These are phyloP conservation scores for Cygnus buccinator DNA, from an alignment of 2,113 vertebrate species.

Conservation along the genomic window DNA sequence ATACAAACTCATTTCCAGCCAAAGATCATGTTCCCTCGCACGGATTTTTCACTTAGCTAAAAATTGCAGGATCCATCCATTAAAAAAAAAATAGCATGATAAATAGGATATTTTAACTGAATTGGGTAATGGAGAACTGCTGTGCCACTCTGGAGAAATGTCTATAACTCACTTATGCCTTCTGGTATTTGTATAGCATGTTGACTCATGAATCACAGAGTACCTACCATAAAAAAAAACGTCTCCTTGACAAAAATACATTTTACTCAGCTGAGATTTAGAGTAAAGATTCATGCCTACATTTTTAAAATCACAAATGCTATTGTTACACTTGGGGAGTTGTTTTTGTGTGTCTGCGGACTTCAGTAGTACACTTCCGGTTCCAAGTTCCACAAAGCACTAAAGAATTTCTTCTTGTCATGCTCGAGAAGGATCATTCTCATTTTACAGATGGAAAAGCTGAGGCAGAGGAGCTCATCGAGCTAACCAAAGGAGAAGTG, in stretches of 20 bases:
- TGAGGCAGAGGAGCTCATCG: neutral
- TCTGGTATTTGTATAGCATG: conserved; percentile 66
- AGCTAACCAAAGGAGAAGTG: neutral
- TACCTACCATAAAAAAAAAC: conserved; percentile 54
- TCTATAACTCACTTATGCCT: conserved; percentile 68
- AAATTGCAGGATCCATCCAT: conserved; percentile 43
- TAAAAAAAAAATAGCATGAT: neutral
- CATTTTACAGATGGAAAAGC: neutral
- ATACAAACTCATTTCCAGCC: conserved; percentile 37
- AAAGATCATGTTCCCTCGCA: neutral
- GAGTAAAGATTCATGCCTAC: conserved; percentile 31
- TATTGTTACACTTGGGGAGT: neutral
- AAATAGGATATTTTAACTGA: conserved; percentile 66
- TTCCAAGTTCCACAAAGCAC: neutral
- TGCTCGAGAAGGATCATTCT: neutral
- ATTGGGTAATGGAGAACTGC: conserved; percentile 58
- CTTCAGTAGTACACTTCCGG: neutral
- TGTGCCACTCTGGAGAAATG: conserved; percentile 56
- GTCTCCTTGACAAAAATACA: conserved; percentile 40
- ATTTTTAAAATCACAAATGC: conserved; percentile 43
- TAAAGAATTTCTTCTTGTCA: neutral
- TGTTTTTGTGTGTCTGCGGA: conserved; percentile 14
- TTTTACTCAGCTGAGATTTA: conserved; percentile 51
- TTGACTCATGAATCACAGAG: conserved; percentile 67
- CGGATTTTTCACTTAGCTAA: conserved; percentile 33